These are phyloP conservation scores for Dufourea novaeangliae DNA, from an alignment of 1,140 invertebrate genomes.

Conservation along the genomic window DNA sequence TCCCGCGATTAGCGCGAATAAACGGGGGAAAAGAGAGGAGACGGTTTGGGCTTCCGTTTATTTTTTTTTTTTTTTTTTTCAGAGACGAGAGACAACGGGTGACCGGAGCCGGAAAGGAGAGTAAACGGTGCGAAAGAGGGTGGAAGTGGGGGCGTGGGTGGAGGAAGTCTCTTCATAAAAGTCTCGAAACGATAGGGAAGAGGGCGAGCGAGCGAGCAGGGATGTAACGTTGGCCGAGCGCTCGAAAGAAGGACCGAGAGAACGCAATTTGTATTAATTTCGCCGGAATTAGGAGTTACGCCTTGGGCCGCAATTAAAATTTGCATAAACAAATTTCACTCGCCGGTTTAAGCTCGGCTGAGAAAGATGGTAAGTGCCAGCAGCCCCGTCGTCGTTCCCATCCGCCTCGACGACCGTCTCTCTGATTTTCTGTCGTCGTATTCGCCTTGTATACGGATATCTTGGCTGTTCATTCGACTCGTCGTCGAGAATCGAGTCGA, in stretches of 20 bases:
- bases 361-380: constrained; percentile 36
- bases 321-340: constrained; percentile 73
- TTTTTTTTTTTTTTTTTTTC: background rate
- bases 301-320: constrained; percentile 71
- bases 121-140: constrained; percentile 25
- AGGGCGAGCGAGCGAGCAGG: background rate
- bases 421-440: background rate
- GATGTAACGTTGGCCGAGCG: constrained; percentile 19
- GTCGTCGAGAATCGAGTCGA: too few species aligned
- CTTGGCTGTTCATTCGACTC: background rate
- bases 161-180: constrained; percentile 51
- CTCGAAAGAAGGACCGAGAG: constrained; percentile 34
- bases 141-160: too few species aligned
- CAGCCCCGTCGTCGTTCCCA: background rate
- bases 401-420: too few species aligned
- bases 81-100: constrained; percentile 1
- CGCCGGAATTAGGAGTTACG: constrained; percentile 72
- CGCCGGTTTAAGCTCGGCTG: constrained; percentile 52
- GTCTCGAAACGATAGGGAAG: constrained; percentile 35
- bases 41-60: background rate
- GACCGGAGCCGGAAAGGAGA: background rate
- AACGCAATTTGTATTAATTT: constrained; percentile 75
- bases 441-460: background rate
- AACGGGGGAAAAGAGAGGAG: background rate
- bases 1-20: constrained; percentile 9